These are phyloP conservation scores for Aix galericulata DNA, from an alignment of 2,113 vertebrate genomes.

Conservation along the genomic window DNA sequence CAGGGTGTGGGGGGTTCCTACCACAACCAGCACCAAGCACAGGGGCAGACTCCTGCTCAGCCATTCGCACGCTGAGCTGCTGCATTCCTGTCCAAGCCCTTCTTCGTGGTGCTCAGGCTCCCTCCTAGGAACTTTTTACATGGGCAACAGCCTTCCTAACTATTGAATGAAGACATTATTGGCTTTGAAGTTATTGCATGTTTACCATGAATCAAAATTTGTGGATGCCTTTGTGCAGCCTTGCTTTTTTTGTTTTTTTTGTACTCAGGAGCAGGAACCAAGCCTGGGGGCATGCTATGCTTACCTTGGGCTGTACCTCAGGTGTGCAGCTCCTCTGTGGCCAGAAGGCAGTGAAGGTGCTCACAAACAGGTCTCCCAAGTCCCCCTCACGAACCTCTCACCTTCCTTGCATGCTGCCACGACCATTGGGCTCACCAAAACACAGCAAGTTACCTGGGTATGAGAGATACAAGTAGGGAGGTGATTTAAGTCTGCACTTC, in stretches of 20 bases:
- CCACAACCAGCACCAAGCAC: background rate
- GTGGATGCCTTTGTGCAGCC: accelerated
- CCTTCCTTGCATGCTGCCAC: background rate
- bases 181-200: background rate
- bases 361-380: background rate
- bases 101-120: background rate
- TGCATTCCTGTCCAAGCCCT: accelerated
- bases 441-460: accelerated
- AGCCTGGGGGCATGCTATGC: accelerated
- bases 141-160: background rate
- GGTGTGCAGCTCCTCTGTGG: background rate
- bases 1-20: accelerated
- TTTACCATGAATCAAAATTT: background rate
- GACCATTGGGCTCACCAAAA: background rate
- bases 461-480: background rate
- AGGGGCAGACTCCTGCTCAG: accelerated
- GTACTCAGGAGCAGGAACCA: background rate
- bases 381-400: background rate
- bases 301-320: accelerated
- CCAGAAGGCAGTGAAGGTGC: background rate
- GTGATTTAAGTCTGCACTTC: background rate
- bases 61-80: accelerated
- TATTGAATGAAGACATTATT: background rate
- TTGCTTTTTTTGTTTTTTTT: too few relatives aligned
- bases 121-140: background rate